Conservation (phyloP, 1,140 invertebrate genomes). For the Fopius arisanus region DNA sequence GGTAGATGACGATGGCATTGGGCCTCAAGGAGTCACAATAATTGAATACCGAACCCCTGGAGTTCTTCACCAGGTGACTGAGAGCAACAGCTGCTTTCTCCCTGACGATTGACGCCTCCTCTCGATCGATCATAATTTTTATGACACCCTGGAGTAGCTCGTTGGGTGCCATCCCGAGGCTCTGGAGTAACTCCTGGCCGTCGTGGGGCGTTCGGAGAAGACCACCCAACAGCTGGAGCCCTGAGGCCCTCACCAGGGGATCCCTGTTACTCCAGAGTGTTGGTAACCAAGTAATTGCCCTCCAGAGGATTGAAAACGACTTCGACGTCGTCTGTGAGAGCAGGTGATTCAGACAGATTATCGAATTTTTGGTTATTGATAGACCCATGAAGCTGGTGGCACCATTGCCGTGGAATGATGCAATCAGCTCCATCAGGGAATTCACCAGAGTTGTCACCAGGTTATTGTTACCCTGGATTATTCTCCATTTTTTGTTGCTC, state of each 20-base stretch:
- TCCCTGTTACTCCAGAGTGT: conserved; percentile 64
- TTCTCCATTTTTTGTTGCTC: conserved; percentile 60
- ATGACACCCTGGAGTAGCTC: conserved; percentile 52
- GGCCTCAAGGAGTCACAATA: conserved; percentile 51
- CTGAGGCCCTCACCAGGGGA: conserved; percentile 64
- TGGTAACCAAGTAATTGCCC: conserved; percentile 58
- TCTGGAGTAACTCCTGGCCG: conserved; percentile 56
- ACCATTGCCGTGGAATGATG: conserved; percentile 64
- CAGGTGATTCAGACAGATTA: conserved; percentile 67
- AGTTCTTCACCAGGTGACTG: conserved; percentile 53
- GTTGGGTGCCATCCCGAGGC: conserved; percentile 47
- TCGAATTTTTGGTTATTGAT: conserved; percentile 65
- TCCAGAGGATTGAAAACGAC: no score
- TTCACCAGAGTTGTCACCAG: conserved; percentile 48
- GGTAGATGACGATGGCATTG: conserved; percentile 48
- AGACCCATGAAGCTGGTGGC: conserved; percentile 67
- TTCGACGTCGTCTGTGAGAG: conserved; percentile 59
- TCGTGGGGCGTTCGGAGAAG: conserved; percentile 55
- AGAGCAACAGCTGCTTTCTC: conserved; percentile 58
- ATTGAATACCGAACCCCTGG: conserved; percentile 43
- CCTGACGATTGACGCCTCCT: conserved; percentile 56
- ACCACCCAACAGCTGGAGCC: conserved; percentile 63
- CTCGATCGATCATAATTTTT: conserved; percentile 44
- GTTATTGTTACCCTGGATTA: conserved; percentile 42
- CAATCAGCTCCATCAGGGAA: conserved; percentile 62